Evolutionary conservation across 2,113 vertebrate genomes (phyloP).

Genomic region (Pyxicephalus adspersus): DNA sequence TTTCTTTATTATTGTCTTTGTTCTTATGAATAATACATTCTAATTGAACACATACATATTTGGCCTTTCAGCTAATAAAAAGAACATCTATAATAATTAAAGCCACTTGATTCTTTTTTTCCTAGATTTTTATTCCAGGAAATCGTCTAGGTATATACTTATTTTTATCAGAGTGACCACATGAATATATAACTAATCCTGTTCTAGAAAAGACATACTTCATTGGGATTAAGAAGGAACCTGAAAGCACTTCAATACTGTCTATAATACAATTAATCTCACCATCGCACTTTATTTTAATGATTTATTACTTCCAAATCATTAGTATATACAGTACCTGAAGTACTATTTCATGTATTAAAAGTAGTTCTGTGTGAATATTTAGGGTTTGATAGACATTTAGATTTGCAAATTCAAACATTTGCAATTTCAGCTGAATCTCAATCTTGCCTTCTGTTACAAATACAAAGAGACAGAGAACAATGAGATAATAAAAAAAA

Average conservation of each 20-base stretch:
- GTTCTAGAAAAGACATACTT: background rate
- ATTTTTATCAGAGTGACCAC: background rate
- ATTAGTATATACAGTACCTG: background rate
- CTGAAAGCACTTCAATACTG: slow-evolving; percentile 9
- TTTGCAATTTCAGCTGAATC: too few species aligned
- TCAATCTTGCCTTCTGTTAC: too few species aligned
- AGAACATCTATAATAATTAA: background rate
- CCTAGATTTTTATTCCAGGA: background rate
- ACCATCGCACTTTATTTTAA: background rate
- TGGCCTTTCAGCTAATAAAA: background rate
- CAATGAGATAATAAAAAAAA: too few species aligned
- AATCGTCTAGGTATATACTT: slow-evolving; percentile 6
- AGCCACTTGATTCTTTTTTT: background rate
- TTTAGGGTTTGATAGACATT: background rate
- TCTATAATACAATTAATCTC: background rate
- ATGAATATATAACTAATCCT: slow-evolving; percentile 25
- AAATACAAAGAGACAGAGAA: too few species aligned
- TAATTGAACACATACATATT: background rate
- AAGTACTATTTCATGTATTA: background rate
- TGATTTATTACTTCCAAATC: background rate
- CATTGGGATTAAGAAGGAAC: background rate
- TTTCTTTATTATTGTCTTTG: too few species aligned
- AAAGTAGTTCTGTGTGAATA: background rate
- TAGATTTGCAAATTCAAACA: too few species aligned
- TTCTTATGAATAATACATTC: too few species aligned